A percentile compares a stretch with the other conserved stretches of the same genome.
These are phyloP conservation scores for Druceiella hillmani DNA, from an alignment of 2,888 invertebrate species.

Conservation along the genomic window DNA sequence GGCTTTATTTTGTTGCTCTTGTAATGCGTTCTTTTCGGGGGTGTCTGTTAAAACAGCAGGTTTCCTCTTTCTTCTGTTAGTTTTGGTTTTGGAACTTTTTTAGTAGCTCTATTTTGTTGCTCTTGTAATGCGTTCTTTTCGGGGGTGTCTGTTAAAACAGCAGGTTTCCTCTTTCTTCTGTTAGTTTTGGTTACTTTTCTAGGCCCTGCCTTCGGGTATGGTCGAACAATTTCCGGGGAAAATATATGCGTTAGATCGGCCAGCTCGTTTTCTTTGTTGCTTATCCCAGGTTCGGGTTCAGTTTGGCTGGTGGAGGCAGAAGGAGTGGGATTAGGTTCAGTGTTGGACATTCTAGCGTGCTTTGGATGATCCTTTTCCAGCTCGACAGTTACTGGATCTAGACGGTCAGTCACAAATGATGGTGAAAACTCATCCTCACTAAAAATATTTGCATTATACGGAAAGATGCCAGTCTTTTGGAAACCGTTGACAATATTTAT, in stretches of 20 bases:
- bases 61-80: too few relatives aligned
- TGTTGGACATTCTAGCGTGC: slow-evolving; percentile 17
- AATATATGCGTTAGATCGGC: slow-evolving; percentile 16
- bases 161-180: slow-evolving; percentile 21
- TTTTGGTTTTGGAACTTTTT: too few relatives aligned
- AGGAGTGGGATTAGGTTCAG: slow-evolving; percentile 15
- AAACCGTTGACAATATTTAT: slow-evolving; percentile 21
- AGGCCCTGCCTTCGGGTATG: slow-evolving; percentile 23
- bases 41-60: too few relatives aligned
- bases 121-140: slow-evolving; percentile 18
- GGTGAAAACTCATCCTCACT: slow-evolving; percentile 20
- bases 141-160: slow-evolving; percentile 20
- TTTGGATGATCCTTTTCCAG: slow-evolving; percentile 19
- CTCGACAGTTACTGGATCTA: slow-evolving; percentile 15
- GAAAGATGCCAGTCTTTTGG: slow-evolving; percentile 22
- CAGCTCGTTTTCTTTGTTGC: slow-evolving; percentile 22
- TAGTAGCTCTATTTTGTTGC: slow-evolving; percentile 10
- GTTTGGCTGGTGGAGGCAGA: slow-evolving; percentile 21
- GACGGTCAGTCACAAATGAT: slow-evolving; percentile 24
- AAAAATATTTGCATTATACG: slow-evolving; percentile 19
- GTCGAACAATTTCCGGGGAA: slow-evolving; percentile 23
- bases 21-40: too few relatives aligned
- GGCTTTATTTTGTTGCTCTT: too few relatives aligned
- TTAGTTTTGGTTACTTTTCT: slow-evolving; percentile 21
- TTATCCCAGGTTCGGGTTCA: slow-evolving; percentile 23